Base-by-base conservation (phyloP, 1,140 invertebrate species). In the Sesamia nonagrioides region DNA sequence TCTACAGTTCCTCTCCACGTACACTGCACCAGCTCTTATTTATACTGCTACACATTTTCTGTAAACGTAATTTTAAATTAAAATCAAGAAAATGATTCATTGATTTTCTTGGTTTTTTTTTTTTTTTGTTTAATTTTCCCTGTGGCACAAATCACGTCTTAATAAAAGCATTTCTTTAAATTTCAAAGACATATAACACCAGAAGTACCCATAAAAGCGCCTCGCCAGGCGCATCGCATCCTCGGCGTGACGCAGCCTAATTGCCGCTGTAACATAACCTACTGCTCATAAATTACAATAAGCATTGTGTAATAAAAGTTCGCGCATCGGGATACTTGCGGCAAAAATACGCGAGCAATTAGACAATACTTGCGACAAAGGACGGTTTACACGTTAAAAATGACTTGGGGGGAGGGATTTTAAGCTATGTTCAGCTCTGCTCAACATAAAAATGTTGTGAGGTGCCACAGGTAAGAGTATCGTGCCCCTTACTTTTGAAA, bases 251-350 rank as follows among this genome's bases (percentile, higher is more conserved):
- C 54, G 4, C 18, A 27, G 54, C 54, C 54, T 56, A 56, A 56
- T 56, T 56, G 54, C 54, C 54, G 45, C 1, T 18, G 17, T 7
- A 9, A 21, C 17, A 9, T 27, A 21, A 56, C 18, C 9, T 27
- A 17, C 54, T 4, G 45, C 54, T 56, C 54, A 56, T 56, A 56
- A 56, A 56, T 56, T 56, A 21, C 3, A 50, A 50, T 50, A 50
- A 50, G 45, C 54, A 9, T 27, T 13, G 54, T 56, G 21, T 50
- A 56, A 18, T 56, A 56, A 56, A 56, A 56, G 54, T 56, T 17
- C 15, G 13, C 54, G 17, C 54, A 13, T 27, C 54, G 54, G 15
- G 45, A 50, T 50, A 15, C 45, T 50, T n/a, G 45, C 15, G 13
- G 45, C 2, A 50, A 45, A 50, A 50, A 50, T 50, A 50, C 45